phyloP scores from a whole-genome alignment of 2,888 invertebrate species.

The Eristalinus sepulchralis region DNA sequence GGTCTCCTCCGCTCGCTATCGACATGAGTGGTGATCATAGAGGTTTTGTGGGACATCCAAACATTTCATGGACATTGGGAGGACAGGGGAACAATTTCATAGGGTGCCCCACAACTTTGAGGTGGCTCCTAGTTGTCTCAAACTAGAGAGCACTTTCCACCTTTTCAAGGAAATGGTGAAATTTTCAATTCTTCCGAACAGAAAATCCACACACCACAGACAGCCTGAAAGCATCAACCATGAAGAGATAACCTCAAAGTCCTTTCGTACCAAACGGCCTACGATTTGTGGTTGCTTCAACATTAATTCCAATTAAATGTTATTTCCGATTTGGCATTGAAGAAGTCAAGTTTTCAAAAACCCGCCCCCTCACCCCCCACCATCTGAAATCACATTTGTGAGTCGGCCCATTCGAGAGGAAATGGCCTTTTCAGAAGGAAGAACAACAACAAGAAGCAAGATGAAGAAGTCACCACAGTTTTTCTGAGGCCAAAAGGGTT shows the following conservation, averaged over 20 bases:
- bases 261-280: background rate
- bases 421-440: no score
- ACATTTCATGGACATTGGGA: no score
- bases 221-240: background rate
- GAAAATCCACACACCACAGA: no score
- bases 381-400: background rate
- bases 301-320: slow-evolving; percentile 44
- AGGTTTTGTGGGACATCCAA: no score
- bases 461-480: background rate
- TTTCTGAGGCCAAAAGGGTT: slow-evolving; percentile 28
- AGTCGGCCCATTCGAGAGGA: background rate
- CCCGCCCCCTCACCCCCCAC: background rate
- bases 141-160: no score
- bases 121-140: no score
- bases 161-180: no score
- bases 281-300: slow-evolving; percentile 31
- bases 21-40: no score
- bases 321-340: slow-evolving; percentile 32
- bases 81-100: no score
- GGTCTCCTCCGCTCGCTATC: no score
- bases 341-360: slow-evolving; percentile 16
- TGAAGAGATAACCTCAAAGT: background rate
- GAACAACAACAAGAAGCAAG: background rate
- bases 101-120: no score
- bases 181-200: no score